Evolutionary conservation across 2,888 invertebrate species (phyloP), one percentile per base, ranked within the genome.

Genomic region (Pristionchus arcanus): DNA sequence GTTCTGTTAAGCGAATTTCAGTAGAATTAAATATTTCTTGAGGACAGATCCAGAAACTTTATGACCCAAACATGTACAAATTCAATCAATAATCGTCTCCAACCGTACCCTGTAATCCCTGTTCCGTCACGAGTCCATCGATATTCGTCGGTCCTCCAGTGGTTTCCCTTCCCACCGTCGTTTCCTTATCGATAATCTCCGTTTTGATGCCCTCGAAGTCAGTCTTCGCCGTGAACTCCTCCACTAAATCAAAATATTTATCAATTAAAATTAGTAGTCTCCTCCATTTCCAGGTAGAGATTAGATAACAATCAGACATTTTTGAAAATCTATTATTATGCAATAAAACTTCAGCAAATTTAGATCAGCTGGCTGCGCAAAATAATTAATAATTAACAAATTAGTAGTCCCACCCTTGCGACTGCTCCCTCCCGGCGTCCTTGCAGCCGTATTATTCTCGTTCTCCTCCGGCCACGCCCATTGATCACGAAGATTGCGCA

Each of bases 131-230:
- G 15, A 74, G 34, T 34, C 21, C 19, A 13, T 42, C 77, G 11
- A 77, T 37, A 77, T 77, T 77, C 37, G 77, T 77, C 11, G 42
- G 3, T 28, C 77, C 77, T 21, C 25, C 63, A 2, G 25, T 11
- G 21, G 25, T 25, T 7, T 21, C 59, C 19, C 13, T 49, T 49
- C 0, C 42, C 13, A 9, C 42, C 5, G 77, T 77, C 15, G 9
- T 11, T 9, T 37, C 37, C 25, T 21, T 37, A 25, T 37, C 37
- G 37, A 77, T 3, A 42, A 42, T 25, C 42, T 77, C 77, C n/a
- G 77, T 77, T 25, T 77, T 77, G 25, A 77, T 16, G 77, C 77
- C 77, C 42, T 77, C 77, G 37, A 77, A 77, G n/a, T 77, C 77
- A 25, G 77, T 77, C 42, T 77, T 28, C 37, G 77, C 77, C 37